A percentile compares a stretch with the other conserved stretches of the same genome.
These are phyloP conservation scores for Epinotia demarniana DNA, from an alignment of 2,888 invertebrate genomes.

Conservation along the genomic window DNA sequence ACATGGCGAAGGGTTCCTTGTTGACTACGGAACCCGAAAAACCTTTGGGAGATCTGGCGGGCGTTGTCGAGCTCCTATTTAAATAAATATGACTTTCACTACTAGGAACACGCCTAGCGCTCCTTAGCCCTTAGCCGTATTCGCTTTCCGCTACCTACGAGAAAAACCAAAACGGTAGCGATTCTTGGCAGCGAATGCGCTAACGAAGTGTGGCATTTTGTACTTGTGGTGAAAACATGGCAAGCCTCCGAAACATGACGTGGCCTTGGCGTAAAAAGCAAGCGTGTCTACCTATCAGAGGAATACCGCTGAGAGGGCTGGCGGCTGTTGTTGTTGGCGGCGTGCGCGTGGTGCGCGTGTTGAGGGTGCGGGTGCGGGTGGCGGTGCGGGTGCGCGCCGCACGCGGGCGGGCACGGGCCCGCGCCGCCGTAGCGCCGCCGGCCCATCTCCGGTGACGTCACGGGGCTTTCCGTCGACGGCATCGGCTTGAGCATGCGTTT, in stretches of 20 bases:
- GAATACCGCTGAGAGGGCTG: constrained; percentile 88
- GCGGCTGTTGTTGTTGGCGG: constrained; percentile 86
- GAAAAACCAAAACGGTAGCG: too few relatives aligned
- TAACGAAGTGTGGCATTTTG: neutral
- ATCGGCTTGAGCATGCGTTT: constrained; percentile 98
- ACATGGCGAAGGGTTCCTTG: too few relatives aligned
- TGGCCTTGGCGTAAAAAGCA: neutral
- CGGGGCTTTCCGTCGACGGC: constrained; percentile 95
- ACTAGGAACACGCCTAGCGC: too few relatives aligned
- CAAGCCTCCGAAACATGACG: neutral
- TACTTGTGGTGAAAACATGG: neutral
- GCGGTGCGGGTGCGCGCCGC: constrained; percentile 85
- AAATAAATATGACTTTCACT: too few relatives aligned
- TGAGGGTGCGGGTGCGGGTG: constrained; percentile 83
- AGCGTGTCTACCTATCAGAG: constrained; percentile 82
- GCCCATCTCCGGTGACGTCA: constrained; percentile 96
- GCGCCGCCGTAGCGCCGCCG: constrained; percentile 88
- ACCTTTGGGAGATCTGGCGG: neutral
- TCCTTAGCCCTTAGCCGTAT: too few relatives aligned
- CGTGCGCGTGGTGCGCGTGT: constrained; percentile 73
- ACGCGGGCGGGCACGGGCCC: constrained; percentile 84
- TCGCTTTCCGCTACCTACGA: too few relatives aligned
- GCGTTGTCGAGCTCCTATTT: neutral
- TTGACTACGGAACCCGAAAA: too few relatives aligned
- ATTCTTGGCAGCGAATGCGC: too few relatives aligned